A percentile compares a stretch with the other conserved stretches of the same genome.
phyloP scores from a whole-genome alignment of 2,888 invertebrate genomes.

The Philaethria dido region DNA sequence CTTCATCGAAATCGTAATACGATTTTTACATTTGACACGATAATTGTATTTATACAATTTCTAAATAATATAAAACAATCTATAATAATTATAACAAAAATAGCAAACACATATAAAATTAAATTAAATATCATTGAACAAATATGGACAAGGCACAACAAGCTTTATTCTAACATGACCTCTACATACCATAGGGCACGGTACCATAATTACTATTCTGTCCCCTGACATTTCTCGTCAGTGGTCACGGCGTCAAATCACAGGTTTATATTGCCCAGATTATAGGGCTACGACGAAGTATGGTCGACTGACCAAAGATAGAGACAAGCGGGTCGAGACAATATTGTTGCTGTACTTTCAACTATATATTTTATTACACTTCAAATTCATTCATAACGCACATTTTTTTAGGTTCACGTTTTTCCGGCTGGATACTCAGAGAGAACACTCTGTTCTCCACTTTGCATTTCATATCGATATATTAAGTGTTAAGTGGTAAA shows the following conservation, averaged over 20 bases:
- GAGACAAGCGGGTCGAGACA: slow-evolving; percentile 15
- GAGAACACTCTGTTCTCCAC: too few relatives aligned
- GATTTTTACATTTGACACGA: too few relatives aligned
- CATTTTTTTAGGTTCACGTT: too few relatives aligned
- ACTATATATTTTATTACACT: too few relatives aligned
- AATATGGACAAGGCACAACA: slow-evolving; percentile 5
- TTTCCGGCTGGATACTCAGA: too few relatives aligned
- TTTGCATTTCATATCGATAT: too few relatives aligned
- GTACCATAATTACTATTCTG: slow-evolving; percentile 48
- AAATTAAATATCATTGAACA: neutral
- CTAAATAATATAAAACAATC: neutral
- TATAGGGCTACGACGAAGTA: slow-evolving; percentile 46
- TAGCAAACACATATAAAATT: neutral
- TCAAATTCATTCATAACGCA: too few relatives aligned
- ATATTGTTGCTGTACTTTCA: slow-evolving; percentile 9
- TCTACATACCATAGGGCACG: slow-evolving; percentile 38
- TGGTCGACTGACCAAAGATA: slow-evolving; percentile 39
- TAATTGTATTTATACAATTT: too few relatives aligned
- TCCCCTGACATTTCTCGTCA: slow-evolving; percentile 52
- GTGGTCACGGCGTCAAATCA: slow-evolving; percentile 49
- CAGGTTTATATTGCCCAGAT: slow-evolving; percentile 50
- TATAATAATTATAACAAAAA: too few relatives aligned
- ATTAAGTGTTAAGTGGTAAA: too few relatives aligned
- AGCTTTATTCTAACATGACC: slow-evolving; percentile 31
- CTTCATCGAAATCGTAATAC: too few relatives aligned